Conservation (phyloP, 2,113 vertebrate genomes). For the Oriolus oriolus region DNA sequence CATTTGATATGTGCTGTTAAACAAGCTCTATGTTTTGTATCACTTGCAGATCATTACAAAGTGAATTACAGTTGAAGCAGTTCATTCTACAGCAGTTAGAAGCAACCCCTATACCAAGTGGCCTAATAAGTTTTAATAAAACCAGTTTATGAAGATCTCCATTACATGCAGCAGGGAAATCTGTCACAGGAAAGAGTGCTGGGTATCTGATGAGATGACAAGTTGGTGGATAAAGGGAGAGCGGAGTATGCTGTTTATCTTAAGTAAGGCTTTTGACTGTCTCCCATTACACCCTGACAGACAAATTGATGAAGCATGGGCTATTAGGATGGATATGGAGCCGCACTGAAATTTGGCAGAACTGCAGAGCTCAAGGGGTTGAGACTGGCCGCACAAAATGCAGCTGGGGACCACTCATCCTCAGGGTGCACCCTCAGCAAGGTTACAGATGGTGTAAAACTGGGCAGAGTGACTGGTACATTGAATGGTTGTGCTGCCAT, state of each 20-base stretch:
- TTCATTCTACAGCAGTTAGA: neutral
- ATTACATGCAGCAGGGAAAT: neutral
- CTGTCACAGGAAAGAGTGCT: neutral
- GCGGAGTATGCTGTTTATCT: neutral
- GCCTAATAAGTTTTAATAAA: neutral
- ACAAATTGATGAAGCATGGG: neutral
- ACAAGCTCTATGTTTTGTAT: neutral
- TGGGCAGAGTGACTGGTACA: neutral
- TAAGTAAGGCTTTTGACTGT: neutral
- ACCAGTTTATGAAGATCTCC: neutral
- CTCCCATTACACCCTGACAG: neutral
- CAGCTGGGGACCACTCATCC: neutral
- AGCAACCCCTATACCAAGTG: neutral
- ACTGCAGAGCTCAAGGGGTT: neutral
- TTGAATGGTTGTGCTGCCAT: neutral
- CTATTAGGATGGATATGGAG: neutral
- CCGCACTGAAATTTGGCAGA: neutral
- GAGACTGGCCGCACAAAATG: neutral
- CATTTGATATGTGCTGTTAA: neutral
- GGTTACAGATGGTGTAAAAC: neutral
- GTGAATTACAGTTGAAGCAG: neutral
- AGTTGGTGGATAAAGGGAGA: neutral
- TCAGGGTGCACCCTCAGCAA: neutral
- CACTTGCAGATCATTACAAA: neutral
- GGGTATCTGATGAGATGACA: neutral